Percentiles rank a stretch among this genome's conserved stretches.
phyloP scores from a whole-genome alignment of 2,888 invertebrate genomes.

The Chironomus riparius region DNA sequence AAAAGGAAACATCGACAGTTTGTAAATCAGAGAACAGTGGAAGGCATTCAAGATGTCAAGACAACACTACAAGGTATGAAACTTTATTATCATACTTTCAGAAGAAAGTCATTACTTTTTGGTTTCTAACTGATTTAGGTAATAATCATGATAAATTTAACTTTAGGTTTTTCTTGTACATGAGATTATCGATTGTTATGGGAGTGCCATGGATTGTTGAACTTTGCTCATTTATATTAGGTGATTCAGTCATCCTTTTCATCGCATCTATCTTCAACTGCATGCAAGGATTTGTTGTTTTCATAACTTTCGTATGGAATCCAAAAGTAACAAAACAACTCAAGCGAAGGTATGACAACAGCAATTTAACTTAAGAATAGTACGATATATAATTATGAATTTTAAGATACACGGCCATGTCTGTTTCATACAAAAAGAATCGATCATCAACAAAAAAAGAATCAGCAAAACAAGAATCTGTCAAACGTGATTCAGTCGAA shows the following conservation, averaged over 20 bases:
- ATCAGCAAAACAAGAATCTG: no score
- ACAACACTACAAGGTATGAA: background rate
- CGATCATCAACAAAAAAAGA: no score
- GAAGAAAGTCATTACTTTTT: no score
- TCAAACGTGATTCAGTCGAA: no score
- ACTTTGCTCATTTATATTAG: background rate
- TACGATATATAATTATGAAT: no score
- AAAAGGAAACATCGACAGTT: background rate
- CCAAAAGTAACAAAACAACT: background rate
- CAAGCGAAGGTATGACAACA: background rate
- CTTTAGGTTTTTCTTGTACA: background rate
- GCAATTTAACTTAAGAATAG: background rate
- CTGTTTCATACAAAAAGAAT: no score
- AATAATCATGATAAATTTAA: background rate
- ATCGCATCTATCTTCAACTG: background rate
- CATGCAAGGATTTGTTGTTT: conserved; percentile 1
- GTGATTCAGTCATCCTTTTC: background rate
- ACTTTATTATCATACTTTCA: no score
- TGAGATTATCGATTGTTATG: background rate
- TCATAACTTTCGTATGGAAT: background rate
- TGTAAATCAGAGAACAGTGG: background rate
- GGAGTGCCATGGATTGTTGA: background rate
- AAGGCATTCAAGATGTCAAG: background rate
- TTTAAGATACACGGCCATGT: no score
- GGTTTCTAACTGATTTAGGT: no score